Base-by-base conservation (phyloP, 2,888 invertebrate species). In the Aspidapion aeneum region DNA sequence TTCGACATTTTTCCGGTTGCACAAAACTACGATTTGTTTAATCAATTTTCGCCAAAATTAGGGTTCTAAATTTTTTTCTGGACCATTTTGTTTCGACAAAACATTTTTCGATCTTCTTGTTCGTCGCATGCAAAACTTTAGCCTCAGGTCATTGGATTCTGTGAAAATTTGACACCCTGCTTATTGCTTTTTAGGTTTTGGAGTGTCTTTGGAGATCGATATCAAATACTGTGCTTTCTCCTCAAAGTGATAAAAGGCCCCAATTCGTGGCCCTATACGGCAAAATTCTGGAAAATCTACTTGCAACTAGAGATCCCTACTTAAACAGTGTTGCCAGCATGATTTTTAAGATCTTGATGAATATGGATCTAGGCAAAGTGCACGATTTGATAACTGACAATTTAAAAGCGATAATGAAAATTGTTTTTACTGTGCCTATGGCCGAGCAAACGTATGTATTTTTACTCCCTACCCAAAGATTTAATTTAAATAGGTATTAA, bases 191-290 rank as follows among this genome's bases (percentile, higher is more conserved):
- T 20, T 61, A 74, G 73, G 65, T 69, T 21, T 67, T 73, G 16
- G 68, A 63, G 62, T 74, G 74, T 63, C 61, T 73, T 61, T 74
- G 73, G 73, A 68, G 63, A 21, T 68, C 71, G 9, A 17, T 73
- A 21, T 69, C 73, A 5, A 63, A 66, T 55, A 56, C 71, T 35
- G 62, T 72, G 35, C 51, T 67, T 7, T 55, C 66, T 5, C 61
- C 64, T 48, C 55, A 60, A 21, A 64, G 64, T 1, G 57, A 21
- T 1, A 55, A 66, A 1, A 65, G 58, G 22, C 59, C 52, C 1
- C 59, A 62, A 50, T 70, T 67, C 63, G 65, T 68, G 59, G 54
- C 21, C 1, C 21, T 65, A 20, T 59, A 72, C 16, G 58, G 62
- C 21, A 64, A 69, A 22, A 57, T 67, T 50, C 63, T 72, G 9